Evolutionary conservation across 1,140 invertebrate genomes (phyloP), one percentile per base, ranked within the genome.

Genomic region (Philaenus spumarius): DNA sequence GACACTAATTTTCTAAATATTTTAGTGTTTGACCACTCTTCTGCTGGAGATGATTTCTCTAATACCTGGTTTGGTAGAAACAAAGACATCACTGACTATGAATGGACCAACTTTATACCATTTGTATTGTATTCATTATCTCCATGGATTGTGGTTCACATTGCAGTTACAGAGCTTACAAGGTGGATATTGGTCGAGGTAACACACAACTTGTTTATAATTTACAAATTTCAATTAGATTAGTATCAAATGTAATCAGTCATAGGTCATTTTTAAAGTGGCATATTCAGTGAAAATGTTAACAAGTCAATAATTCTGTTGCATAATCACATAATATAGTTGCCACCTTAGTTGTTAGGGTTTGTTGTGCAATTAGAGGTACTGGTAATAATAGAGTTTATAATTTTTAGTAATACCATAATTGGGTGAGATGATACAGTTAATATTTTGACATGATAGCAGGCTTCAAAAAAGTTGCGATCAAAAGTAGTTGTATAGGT

Each of bases 31-130:
- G 52, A 60, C 9, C 40, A 45, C 34, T 58, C 52, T 39, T 47
- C 53, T 0, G 17, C 51, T 42, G 45, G 53, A n/a, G 61, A 60
- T 30, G 55, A 64, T 17, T 54, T 58, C n/a, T 40, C 17, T n/a
- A 20, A 47, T 35, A 64, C 61, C 23, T 65, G 65, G 63, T 43
- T 59, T 24, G 43, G 43, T 12, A 40, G 56, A 20, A 63, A 59
- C 24, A 66, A 66, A 58, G 66, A 68, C 57, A 50, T 34, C n/a
- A 51, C 61, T 26, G 65, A 66, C 43, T 55, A 59, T 55, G 66
- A 68, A 35, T 68, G 66, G 66, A 55, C 39, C 23, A 43, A 50
- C 39, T 68, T 65, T 65, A 54, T 54, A 19, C 24, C 19, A n/a
- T 62, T 59, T 48, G 42, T 63, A 23, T 17, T 59, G 0, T 58